phyloP scores from a whole-genome alignment of 23 tunicate genomes.

The Halocynthia aurantium region DNA sequence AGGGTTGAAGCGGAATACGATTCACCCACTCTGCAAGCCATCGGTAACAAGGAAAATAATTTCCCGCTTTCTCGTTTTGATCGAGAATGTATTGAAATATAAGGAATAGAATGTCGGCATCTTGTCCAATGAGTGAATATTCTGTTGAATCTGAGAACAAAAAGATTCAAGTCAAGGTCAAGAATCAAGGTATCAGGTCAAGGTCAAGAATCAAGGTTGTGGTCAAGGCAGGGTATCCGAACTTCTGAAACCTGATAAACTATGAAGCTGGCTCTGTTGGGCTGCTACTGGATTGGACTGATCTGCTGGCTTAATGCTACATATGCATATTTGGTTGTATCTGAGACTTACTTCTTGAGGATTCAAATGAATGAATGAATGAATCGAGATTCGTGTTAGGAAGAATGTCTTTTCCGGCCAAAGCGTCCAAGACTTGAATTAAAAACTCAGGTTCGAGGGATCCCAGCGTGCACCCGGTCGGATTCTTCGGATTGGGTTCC shows the following conservation, averaged over 20 bases:
- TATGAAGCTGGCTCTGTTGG: not conserved
- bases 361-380: constrained; percentile 14
- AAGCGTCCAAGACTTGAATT: constrained; percentile 27
- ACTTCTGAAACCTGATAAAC: not conserved
- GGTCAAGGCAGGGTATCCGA: not conserved
- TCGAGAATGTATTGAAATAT: constrained; percentile 40
- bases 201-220: too few relatives aligned
- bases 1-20: not conserved
- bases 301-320: too few relatives aligned
- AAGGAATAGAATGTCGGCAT: constrained; percentile 38
- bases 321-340: too few relatives aligned
- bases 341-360: too few relatives aligned
- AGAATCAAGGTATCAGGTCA: too few relatives aligned
- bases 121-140: constrained; percentile 8
- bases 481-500: not conserved
- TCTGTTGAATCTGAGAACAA: too few relatives aligned
- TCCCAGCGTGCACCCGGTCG: not conserved
- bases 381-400: constrained; percentile 23
- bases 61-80: constrained; percentile 26
- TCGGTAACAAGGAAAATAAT: constrained; percentile 23
- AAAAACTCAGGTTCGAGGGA: constrained; percentile 20
- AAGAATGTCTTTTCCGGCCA: constrained; percentile 37
- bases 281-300: too few relatives aligned
- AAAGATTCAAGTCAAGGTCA: too few relatives aligned
- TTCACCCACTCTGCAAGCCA: constrained; percentile 89